Evolutionary conservation across 2,888 invertebrate species (phyloP).

Genomic region (Hofmannophila pseudospretella): DNA sequence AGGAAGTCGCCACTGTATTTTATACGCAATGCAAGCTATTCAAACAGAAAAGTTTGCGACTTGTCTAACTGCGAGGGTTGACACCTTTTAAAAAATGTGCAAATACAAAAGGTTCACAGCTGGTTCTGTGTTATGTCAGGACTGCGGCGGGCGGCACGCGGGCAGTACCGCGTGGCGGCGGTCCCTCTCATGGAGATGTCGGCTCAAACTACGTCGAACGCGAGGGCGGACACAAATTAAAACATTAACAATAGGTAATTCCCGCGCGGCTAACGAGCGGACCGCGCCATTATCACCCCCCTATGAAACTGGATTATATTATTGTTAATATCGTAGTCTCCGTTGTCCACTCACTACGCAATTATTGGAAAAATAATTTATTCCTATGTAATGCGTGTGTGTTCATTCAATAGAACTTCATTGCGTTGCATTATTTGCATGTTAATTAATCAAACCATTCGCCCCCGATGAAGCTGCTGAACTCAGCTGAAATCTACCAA

Average conservation of each 20-base stretch:
- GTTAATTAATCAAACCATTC: constrained; percentile 37
- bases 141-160: constrained; percentile 12
- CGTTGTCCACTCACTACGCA: constrained; percentile 42
- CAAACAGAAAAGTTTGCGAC: not conserved
- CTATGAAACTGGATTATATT: constrained; percentile 66
- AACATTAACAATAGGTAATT: constrained; percentile 73
- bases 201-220: constrained; percentile 22
- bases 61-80: constrained; percentile 1
- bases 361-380: constrained; percentile 43
- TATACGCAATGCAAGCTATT: not conserved
- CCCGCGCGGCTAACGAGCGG: constrained; percentile 57
- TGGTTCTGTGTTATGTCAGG: constrained; percentile 8
- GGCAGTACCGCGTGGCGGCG: not conserved
- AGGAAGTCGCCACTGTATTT: not conserved
- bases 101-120: constrained; percentile 13
- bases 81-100: constrained; percentile 8
- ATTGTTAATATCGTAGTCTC: constrained; percentile 49
- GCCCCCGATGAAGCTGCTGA: not conserved
- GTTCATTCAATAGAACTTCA: constrained; percentile 2
- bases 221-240: constrained; percentile 63
- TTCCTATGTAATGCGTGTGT: constrained; percentile 5
- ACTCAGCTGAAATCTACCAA: constrained; percentile 1
- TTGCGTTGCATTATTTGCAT: constrained; percentile 12
- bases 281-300: constrained; percentile 60
- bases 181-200: too few relatives aligned